Percentiles rank a stretch among this genome's conserved stretches.
These are phyloP conservation scores for Folsomia candida DNA, from an alignment of 2,888 invertebrate genomes.

Conservation along the genomic window DNA sequence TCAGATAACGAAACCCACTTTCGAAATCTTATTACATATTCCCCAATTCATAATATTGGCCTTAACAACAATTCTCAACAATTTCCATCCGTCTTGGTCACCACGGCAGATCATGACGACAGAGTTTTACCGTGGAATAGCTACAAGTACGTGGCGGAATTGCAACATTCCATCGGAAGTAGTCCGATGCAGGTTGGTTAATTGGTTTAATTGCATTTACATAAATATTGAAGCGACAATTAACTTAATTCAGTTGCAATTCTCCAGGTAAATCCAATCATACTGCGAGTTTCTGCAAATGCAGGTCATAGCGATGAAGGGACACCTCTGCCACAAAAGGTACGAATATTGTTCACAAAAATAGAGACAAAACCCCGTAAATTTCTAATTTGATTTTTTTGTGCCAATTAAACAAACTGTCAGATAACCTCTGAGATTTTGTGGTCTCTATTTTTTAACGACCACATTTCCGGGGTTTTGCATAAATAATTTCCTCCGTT, in stretches of 20 bases:
- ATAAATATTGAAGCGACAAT: too few species aligned
- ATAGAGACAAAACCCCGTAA: too few species aligned
- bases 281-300: neutral
- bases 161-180: conserved; percentile 57
- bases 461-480: too few species aligned
- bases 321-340: neutral
- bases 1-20: conserved; percentile 59
- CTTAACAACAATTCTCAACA: conserved; percentile 53
- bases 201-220: too few species aligned
- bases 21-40: conserved; percentile 56
- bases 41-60: conserved; percentile 60
- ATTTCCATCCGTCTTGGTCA: conserved; percentile 59
- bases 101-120: conserved; percentile 63
- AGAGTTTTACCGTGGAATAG: conserved; percentile 63
- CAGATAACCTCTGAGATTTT: too few species aligned
- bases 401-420: too few species aligned
- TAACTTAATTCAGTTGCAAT: neutral
- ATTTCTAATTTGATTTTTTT: too few species aligned
- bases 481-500: too few species aligned
- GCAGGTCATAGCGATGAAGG: conserved; percentile 2
- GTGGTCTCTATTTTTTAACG: too few species aligned
- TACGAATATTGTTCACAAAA: neutral
- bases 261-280: neutral
- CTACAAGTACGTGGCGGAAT: conserved; percentile 60
- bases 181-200: conserved; percentile 53